Evolutionary conservation across 2,113 vertebrate genomes (phyloP), one percentile per base, ranked within the genome.

Genomic region (Ammodytes marinus): DNA sequence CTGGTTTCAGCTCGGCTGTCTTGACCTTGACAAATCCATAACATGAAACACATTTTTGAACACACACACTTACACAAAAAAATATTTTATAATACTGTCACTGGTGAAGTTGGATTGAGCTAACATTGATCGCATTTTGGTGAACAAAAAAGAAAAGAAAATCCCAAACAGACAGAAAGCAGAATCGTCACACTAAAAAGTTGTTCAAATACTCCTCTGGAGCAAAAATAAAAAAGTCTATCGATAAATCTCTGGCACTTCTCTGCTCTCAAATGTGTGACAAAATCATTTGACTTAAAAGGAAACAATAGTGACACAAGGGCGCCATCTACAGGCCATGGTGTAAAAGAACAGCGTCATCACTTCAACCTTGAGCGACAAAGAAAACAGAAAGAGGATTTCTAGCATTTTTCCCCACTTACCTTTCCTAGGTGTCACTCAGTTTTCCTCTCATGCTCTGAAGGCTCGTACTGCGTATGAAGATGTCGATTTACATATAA

Each of bases 281-380:
- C 58, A 83, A 76, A 77, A 12, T 17, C 45, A 45, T 73, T 79
- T 63, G 60, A 69, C 45, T 63, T 12, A 43, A 70, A 64, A 83
- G 15, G 72, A 87, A 89, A 89, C 7, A 64, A 82, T 64, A 83
- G 42, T 69, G 73, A 82, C 37, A 69, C 43, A 87, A 88, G 69
- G 60, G 58, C 8, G 10, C 78, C 88, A 82, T 80, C 82, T 89
- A 74, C 70, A 87, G 87, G 89, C 86, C 74, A 80, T 78, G 69
- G 57, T 86, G 83, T 80, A 77, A 86, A 91, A 92, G n/a, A 83
- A 81, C 68, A 74, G 54, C 75, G 60, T 85, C 13, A 3, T 77
- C 68, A 52, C 72, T 68, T 79, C 68, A 72, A 70, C 58, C 69
- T 67, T 69, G 59, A 69, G 11, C 67, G 73, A 14, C 57, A 71